Base-by-base conservation (phyloP, 2,888 invertebrate genomes). In the Heteromyza rotundicornis region DNA sequence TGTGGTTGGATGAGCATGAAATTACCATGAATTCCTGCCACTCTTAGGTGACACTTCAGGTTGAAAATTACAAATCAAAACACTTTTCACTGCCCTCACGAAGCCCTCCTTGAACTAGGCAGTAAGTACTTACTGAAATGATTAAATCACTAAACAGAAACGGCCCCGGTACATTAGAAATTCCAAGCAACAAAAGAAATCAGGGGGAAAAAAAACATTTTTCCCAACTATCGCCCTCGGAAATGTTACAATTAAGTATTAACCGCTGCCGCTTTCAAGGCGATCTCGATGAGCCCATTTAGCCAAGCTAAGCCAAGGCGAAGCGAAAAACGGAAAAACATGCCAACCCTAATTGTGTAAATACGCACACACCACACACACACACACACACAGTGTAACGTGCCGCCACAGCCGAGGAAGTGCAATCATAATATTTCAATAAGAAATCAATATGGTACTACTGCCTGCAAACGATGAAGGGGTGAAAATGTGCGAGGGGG, bases 381-480 rank as follows among this genome's bases (percentile, higher is more conserved):
- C n/a, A 27, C 27, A 27, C 27, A 5, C 5, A 27, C 27, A 27
- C 27, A 27, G 40, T n/a, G 40, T n/a, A n/a, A n/a, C n/a, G n/a
- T n/a, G n/a, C n/a, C n/a, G n/a, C n/a, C n/a, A n/a, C 40, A 8
- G 47, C 19, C 19, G 47, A 40, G 20, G 47, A 47, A 19, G 47
- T 20, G 47, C 20, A 47, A 47, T 47, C 47, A 47, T 47, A 47
- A 47, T 47, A 47, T 47, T 47, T 47, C 47, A 47, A 47, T 47
- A 47, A 19, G 47, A 47, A 47, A 47, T 47, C 47, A 47, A 47
- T 47, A 47, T 47, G 47, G 40, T n/a, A 40, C 17, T 3, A 47
- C 19, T 14, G 20, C 47, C 17, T 40, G n/a, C 3, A 40, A n/a
- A 3, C 40, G n/a, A 7, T 40, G 40, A n/a, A 40, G 12, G 3